Evolutionary conservation across 1,140 invertebrate genomes (phyloP).

Genomic region (Probaryconus sp.): DNA sequence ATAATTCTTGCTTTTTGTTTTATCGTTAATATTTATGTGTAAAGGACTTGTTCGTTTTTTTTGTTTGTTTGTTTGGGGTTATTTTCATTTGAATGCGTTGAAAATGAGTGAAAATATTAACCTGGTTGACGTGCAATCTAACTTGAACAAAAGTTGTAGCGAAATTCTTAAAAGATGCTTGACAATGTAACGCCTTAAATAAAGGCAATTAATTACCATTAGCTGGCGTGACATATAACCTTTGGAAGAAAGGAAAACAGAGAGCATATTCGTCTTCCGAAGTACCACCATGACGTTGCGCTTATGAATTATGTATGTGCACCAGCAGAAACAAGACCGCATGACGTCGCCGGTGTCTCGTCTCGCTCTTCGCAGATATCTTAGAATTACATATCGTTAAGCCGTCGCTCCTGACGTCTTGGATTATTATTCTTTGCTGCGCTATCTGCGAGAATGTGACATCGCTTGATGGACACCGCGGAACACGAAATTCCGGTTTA

Average conservation of each 20-base stretch:
- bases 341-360: constrained; percentile 65
- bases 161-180: no score
- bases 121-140: no score
- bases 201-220: constrained; percentile 60
- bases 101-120: no score
- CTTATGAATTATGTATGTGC: constrained; percentile 75
- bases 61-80: no score
- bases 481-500: constrained; percentile 25
- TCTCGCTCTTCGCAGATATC: constrained; percentile 57
- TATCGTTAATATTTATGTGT: no score
- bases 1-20: no score
- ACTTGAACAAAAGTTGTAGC: no score
- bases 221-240: constrained; percentile 51
- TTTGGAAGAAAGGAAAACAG: constrained; percentile 55
- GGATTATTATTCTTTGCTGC: constrained; percentile 68
- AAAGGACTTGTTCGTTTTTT: no score
- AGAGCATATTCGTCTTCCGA: constrained; percentile 69
- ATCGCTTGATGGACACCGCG: constrained; percentile 1
- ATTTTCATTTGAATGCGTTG: no score
- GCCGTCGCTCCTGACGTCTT: constrained; percentile 42
- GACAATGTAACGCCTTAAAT: constrained; percentile 3
- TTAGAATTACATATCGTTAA: constrained; percentile 62
- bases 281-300: constrained; percentile 65
- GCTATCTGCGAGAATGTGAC: constrained; percentile 50
- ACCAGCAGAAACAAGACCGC: constrained; percentile 58